phyloP scores from a whole-genome alignment of 1,140 invertebrate genomes.

The Chionoecetes opilio region DNA sequence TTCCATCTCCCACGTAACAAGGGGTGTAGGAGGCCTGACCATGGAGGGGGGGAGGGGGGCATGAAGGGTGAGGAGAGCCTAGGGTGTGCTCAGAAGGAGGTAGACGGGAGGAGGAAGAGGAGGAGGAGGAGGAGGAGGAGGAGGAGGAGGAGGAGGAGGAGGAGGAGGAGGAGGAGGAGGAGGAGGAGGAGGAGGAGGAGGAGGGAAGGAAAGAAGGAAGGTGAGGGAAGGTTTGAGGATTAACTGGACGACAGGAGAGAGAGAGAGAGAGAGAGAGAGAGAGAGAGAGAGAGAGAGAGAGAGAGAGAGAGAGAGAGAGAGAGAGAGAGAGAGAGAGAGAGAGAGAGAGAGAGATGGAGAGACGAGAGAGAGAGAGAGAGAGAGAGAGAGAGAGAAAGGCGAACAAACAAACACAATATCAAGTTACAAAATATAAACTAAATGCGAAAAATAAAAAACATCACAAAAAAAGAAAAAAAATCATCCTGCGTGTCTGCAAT shows the following conservation, averaged over 20 bases:
- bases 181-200: not conserved
- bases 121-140: not conserved
- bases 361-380: slow-evolving; percentile 32
- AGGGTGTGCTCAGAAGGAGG: not conserved
- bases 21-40: not conserved
- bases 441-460: not conserved
- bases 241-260: not conserved
- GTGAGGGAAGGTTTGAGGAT: no score
- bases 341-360: no score
- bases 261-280: slow-evolving; percentile 31
- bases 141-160: not conserved
- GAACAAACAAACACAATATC: not conserved
- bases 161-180: not conserved
- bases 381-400: not conserved
- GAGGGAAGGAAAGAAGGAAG: not conserved
- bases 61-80: not conserved
- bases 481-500: no score
- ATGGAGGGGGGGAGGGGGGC: not conserved
- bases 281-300: slow-evolving; percentile 32
- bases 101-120: not conserved
- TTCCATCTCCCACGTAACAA: slow-evolving; percentile 41
- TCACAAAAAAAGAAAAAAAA: not conserved
- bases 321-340: slow-evolving; percentile 13
- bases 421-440: not conserved
- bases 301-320: not conserved